Evolutionary conservation across 2,113 vertebrate species (phyloP), one percentile per base, ranked within the genome.

Genomic region (Prunella himalayana): DNA sequence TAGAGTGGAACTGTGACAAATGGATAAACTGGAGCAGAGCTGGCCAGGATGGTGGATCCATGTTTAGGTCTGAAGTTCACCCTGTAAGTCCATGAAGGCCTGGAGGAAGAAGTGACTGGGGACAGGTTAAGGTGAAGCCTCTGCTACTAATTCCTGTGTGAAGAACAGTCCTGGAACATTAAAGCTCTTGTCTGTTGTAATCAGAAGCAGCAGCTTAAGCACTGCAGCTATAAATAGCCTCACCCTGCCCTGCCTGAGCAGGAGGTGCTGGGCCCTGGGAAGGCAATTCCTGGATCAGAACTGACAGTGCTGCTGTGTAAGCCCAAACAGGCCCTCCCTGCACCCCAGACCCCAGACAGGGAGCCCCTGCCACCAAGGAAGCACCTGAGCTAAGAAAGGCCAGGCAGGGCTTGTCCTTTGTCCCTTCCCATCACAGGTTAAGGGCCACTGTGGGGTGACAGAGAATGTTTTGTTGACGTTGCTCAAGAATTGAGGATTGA

Each of bases 391-490:
- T 39, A 2, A 31, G 56, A 30, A 57, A 15, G 3, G n/a, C 27
- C 51, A 44, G 69, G 35, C 25, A 4, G 7, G 79, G 6, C 44
- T 39, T 41, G 64, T 12, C 72, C 50, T 57, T 27, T 53, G 33
- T 41, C 45, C 10, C 5, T 10, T 45, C 30, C 63, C 47, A 11
- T 0, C 45, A 6, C 1, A 37, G 61, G 45, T 0, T 0, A 31
- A 7, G 42, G 50, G 60, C 11, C 30, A 14, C 19, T 45, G 37
- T 2, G 11, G 30, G 69, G 35, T 31, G 54, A 69, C 44, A 81
- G 50, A 64, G 23, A 27, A 6, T 31, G 8, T 42, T 83, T 49
- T 37, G 31, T 24, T 77, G 61, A 22, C 2, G 0, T 6, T 69
- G 19, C 31, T 59, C 59, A 45, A 27, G 27, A 11, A 5, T 0